Percentiles rank a stretch among this genome's conserved stretches.
phyloP scores from a whole-genome alignment of 2,113 vertebrate species.

The Nipponia nippon region DNA sequence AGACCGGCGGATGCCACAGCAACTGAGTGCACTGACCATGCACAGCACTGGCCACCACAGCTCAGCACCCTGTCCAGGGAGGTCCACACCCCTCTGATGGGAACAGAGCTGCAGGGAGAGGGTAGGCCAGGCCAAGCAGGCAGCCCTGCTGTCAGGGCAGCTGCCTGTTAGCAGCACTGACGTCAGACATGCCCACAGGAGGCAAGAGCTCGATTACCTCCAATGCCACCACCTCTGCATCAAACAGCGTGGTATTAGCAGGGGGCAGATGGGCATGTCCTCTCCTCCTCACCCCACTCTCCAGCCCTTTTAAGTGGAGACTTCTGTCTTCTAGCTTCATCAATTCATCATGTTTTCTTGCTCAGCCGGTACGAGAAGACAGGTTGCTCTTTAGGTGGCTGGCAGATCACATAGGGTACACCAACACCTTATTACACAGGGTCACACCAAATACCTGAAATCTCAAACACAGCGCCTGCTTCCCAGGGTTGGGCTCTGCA shows the following conservation, averaged over 20 bases:
- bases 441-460: neutral
- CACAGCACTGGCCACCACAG: neutral
- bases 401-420: neutral
- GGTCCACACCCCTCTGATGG: neutral
- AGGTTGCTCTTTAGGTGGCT: neutral
- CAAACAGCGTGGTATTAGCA: neutral
- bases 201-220: neutral
- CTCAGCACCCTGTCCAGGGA: neutral
- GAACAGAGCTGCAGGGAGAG: neutral
- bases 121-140: neutral
- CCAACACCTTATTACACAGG: neutral
- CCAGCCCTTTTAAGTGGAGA: neutral
- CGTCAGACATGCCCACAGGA: rapidly evolving
- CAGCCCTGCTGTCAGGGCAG: neutral
- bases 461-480: neutral
- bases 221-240: neutral
- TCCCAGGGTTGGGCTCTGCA: neutral
- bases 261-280: neutral
- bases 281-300: neutral
- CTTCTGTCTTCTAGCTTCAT: neutral
- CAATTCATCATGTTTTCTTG: neutral
- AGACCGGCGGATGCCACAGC: neutral
- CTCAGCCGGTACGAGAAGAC: neutral
- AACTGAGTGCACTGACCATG: neutral
- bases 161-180: neutral